phyloP scores from a whole-genome alignment of 2,888 invertebrate species.

The Ophonus ardosiacus region DNA sequence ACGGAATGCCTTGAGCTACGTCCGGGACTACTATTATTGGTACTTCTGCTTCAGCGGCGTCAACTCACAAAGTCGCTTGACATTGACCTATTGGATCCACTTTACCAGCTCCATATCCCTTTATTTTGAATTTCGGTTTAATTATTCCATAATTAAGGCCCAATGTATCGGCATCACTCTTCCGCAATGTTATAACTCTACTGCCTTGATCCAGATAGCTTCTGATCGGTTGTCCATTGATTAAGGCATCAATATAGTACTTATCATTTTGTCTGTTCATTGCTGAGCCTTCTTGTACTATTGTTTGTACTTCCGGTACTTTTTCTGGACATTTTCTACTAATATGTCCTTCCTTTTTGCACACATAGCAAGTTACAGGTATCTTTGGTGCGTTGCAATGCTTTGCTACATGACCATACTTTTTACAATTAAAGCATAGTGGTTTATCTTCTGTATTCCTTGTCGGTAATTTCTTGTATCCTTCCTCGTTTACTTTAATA shows the following conservation, averaged over 20 bases:
- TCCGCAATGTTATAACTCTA: not conserved
- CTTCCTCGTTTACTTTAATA: not conserved
- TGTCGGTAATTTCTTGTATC: not conserved
- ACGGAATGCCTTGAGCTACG: not conserved
- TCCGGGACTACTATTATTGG: not conserved
- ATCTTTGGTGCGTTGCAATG: not conserved
- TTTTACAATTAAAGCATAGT: not conserved
- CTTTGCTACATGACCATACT: not conserved
- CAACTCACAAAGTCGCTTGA: not conserved
- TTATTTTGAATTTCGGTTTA: not conserved
- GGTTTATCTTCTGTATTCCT: not conserved
- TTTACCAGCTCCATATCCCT: not conserved
- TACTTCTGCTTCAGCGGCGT: not conserved
- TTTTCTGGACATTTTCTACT: not conserved
- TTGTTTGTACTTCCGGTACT: not conserved
- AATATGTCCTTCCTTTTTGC: not conserved
- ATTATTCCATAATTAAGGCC: not conserved
- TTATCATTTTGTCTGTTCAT: not conserved
- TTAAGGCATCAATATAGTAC: not conserved
- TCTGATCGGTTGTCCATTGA: not conserved
- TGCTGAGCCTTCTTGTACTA: not conserved
- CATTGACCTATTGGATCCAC: not conserved
- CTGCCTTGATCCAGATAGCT: slow-evolving; percentile 18
- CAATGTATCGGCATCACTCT: not conserved
- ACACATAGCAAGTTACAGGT: not conserved